Evolutionary conservation across 2,888 invertebrate species (phyloP).

Genomic region (Strigamia maritima): DNA sequence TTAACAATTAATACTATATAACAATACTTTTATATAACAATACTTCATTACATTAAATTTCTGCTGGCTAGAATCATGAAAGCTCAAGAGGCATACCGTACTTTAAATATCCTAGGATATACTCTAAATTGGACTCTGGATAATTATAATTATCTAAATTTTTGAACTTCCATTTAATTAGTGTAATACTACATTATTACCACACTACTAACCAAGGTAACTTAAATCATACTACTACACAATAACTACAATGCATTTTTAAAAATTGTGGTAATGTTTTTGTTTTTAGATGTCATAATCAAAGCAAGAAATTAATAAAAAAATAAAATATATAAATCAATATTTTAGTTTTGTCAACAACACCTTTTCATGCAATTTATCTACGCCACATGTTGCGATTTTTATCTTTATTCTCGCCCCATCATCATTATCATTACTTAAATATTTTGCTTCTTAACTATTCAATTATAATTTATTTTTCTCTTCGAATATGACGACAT

Average conservation of each 20-base stretch:
- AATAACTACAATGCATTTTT: no score
- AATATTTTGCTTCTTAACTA: neutral
- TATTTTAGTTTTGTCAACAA: constrained; percentile 1
- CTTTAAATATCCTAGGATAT: no score
- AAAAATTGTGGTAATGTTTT: no score
- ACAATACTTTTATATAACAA: no score
- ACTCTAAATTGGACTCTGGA: neutral
- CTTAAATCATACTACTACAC: no score
- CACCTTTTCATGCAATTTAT: neutral
- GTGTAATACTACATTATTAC: neutral
- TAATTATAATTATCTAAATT: no score
- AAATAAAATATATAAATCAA: neutral
- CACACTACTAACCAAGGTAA: neutral
- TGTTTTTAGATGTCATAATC: no score
- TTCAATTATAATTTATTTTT: neutral
- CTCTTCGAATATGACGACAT: neutral
- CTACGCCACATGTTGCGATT: neutral
- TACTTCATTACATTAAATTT: no score
- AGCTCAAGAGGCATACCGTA: no score
- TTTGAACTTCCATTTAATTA: neutral
- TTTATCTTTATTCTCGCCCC: neutral
- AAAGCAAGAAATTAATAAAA: neutral
- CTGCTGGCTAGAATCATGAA: no score
- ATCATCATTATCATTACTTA: neutral
- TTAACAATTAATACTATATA: no score